Conservation (phyloP, 2,113 vertebrate species). For the Strigops habroptila region DNA sequence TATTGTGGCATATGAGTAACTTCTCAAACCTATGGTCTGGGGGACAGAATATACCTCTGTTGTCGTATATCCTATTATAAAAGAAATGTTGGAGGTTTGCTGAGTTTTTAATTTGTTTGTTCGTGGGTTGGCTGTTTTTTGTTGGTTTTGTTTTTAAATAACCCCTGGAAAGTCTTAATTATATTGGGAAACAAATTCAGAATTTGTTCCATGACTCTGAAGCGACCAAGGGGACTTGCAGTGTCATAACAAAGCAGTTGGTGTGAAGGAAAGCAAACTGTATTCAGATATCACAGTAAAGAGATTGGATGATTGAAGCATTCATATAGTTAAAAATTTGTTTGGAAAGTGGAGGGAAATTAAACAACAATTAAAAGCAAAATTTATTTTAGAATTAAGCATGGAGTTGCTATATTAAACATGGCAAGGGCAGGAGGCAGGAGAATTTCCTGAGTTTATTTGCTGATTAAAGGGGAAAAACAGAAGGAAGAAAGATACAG, state of each 20-base stretch:
- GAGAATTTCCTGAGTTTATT: background rate
- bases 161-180: background rate
- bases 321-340: background rate
- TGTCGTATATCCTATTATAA: background rate
- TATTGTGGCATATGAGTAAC: conserved; percentile 28
- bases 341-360: background rate
- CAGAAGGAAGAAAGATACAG: background rate
- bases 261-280: background rate
- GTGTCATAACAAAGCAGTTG: background rate
- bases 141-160: background rate
- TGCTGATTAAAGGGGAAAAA: background rate
- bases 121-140: background rate
- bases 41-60: background rate
- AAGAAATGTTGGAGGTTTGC: background rate
- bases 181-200: background rate
- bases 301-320: background rate
- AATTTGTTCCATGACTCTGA: background rate
- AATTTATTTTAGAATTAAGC: background rate
- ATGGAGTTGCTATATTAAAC: background rate
- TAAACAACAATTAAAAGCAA: background rate
- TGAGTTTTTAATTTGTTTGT: background rate
- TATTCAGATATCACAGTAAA: background rate
- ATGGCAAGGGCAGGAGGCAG: background rate
- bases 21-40: background rate
- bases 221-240: background rate